Evolutionary conservation across 1,140 invertebrate species (phyloP), one percentile per base, ranked within the genome.

Genomic region (Hydropsyche tenuis): DNA sequence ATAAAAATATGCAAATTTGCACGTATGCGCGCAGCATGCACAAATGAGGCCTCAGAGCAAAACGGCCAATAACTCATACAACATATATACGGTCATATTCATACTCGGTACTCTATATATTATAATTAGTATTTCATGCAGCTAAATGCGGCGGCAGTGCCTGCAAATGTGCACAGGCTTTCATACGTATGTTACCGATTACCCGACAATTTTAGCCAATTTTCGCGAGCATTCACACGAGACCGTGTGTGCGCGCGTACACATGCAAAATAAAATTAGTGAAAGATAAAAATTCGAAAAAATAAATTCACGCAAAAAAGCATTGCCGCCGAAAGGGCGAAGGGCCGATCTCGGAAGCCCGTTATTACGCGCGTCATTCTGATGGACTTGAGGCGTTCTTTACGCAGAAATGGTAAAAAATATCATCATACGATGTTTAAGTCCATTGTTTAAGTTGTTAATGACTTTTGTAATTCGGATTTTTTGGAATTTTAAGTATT

Each of bases 181-280:
- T 73, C 65, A 73, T 73, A 71, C 75, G 63, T 51, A 69, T 64
- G 68, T 69, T 70, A 71, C 72, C 62, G 75, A 76, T 76, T 76
- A 76, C 42, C 68, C 75, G 60, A 76, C 68, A 76, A 76, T 76
- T 76, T 72, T 56, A 73, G 72, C 65, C 71, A 75, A 73, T 75
- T 75, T 75, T 65, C 73, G 30, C 69, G 62, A 45, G 68, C 68
- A 60, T 70, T 70, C 68, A 43, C 68, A 60, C 68, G 45, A 56
- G 30, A 45, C 30, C 30, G 63, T 22, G 53, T 27, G 30, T 23
- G 63, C 63, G 63, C n/a, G 23, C 63, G 16, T 18, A 43, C 37
- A 45, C 63, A 65, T 25, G 42, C 27, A 42, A 65, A 65, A 65
- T 25, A 7, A 37, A 18, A 37, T 37, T 37, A 53, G 20, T 16